Evolutionary conservation across 2,888 invertebrate species (phyloP), one percentile per base, ranked within the genome.

Genomic region (Calliopum simillimum): DNA sequence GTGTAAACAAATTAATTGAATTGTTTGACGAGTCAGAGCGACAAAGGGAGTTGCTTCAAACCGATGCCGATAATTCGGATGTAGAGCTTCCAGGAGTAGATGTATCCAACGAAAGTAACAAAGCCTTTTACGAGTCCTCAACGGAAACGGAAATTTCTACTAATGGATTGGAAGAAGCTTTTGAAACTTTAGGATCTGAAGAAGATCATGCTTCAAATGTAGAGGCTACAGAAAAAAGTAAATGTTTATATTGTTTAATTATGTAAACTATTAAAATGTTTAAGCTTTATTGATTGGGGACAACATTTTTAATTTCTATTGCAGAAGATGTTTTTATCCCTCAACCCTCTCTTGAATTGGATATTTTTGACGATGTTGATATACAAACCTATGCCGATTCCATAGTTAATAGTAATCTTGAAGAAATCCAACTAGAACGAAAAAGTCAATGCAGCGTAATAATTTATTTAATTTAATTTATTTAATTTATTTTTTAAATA

Each of bases 11-110:
- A n/a, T 71, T 85, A 1, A 82, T 83, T 11, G 79, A 81, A 3
- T 74, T 81, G 2, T 83, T 77, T 33, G 85, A 85, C 71, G 73
- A 83, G 21, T 78, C 78, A 21, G 81, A 84, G 58, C 69, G 76
- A 58, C 63, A 75, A 56, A 75, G 79, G 19, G 73, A 79, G 33
- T 8, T 3, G 8, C 8, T 8, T 33, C 33, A 33, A 33, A 8
- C 33, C 8, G 33, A 8, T 33, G 8, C 8, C 33, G 33, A 33
- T 6, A 33, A 33, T 33, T 4, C 2, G 33, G 33, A 8, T 8
- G 33, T 33, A 8, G 8, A 8, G 33, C 33, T 33, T 33, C 5
- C 33, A 33, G 8, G 4, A 33, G 33, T 33, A 3, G 33, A 6
- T 33, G 33, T 33, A 8, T 5, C 8, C 33, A 33, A 33, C 2